Conservation (phyloP, 2,797 vertebrate genomes). For the Anolis apletophallus region DNA sequence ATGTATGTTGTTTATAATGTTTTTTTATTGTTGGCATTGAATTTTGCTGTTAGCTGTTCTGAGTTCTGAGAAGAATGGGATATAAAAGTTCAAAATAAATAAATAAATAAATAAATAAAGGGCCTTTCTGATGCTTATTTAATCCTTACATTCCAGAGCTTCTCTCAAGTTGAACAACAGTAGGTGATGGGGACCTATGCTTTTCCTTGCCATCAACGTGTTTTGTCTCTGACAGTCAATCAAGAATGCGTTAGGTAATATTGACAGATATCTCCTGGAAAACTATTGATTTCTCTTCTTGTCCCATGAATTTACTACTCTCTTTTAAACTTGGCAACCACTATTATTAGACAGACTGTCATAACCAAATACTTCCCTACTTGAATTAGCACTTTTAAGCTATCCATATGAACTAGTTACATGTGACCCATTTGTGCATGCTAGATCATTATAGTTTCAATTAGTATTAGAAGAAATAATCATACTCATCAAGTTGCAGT, state of each 20-base stretch:
- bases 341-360: neutral
- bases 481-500: neutral
- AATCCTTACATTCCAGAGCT: too few species aligned
- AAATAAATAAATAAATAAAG: too few species aligned
- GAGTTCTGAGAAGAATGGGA: too few species aligned
- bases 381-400: neutral
- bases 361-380: neutral
- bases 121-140: too few species aligned
- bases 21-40: too few species aligned
- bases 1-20: too few species aligned
- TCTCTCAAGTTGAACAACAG: neutral
- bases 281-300: neutral
- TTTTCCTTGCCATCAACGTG: too few species aligned
- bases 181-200: neutral
- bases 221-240: neutral
- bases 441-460: neutral
- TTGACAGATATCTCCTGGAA: neutral
- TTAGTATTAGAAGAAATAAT: neutral
- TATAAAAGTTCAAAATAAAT: too few species aligned
- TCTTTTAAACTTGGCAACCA: too few species aligned
- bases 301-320: neutral
- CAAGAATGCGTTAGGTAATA: neutral
- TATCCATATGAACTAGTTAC: too few species aligned
- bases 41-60: too few species aligned
- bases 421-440: neutral